phyloP scores from a whole-genome alignment of 2,113 vertebrate species.

The Halcyon malimbica region DNA sequence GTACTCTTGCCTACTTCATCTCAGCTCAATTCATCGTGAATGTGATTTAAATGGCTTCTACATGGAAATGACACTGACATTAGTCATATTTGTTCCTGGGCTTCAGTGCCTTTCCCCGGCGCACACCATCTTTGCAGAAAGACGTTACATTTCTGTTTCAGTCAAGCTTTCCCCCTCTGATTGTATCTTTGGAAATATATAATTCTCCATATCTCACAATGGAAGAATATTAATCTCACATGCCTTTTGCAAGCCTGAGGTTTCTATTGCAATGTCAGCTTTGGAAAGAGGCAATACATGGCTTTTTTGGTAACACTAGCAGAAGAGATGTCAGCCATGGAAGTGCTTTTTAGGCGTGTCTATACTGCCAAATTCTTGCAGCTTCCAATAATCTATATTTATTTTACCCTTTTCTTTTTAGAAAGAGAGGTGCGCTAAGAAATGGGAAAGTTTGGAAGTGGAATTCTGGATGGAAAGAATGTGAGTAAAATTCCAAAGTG shows the following conservation, averaged over 20 bases:
- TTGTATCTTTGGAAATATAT: neutral
- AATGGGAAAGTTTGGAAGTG: constrained; percentile 77
- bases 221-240: neutral
- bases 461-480: constrained; percentile 81
- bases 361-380: neutral
- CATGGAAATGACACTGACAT: neutral
- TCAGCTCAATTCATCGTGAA: neutral
- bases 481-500: constrained; percentile 72
- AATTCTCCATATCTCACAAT: neutral
- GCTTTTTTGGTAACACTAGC: neutral
- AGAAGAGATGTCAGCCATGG: neutral
- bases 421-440: neutral
- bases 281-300: neutral
- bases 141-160: neutral
- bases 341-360: neutral
- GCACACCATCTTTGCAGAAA: neutral
- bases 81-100: neutral
- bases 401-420: constrained; percentile 19
- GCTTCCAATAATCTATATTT: neutral
- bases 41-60: neutral
- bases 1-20: neutral
- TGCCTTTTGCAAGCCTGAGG: neutral
- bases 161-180: neutral
- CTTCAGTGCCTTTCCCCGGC: neutral
- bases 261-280: neutral